phyloP scores from a whole-genome alignment of 2,888 invertebrate species.

The Pachymerium ferrugineum region DNA sequence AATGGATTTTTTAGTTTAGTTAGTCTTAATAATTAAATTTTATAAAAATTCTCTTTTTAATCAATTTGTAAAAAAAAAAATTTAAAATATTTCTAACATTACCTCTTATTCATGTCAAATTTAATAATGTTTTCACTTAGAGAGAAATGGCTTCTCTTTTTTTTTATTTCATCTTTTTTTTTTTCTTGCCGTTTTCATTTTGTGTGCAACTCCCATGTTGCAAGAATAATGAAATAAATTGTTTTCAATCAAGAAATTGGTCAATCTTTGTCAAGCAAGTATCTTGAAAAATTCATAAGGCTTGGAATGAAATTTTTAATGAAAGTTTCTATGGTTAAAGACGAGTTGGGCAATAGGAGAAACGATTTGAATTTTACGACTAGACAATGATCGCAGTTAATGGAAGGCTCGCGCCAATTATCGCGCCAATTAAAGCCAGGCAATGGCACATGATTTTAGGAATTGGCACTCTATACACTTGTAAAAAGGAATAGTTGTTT shows the following conservation, averaged over 20 bases:
- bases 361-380: conserved; percentile 20
- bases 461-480: no score
- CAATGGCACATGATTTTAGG: conserved; percentile 19
- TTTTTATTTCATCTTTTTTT: neutral
- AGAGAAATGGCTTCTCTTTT: neutral
- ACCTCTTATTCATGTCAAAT: conserved; percentile 7
- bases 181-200: neutral
- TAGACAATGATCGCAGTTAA: conserved; percentile 10
- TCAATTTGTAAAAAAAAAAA: no score
- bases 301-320: neutral
- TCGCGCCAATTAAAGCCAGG: conserved; percentile 21
- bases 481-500: no score
- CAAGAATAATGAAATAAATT: conserved; percentile 10
- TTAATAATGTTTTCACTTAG: conserved; percentile 7
- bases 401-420: conserved; percentile 18
- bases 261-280: neutral
- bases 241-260: neutral
- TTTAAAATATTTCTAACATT: no score
- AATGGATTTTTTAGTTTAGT: neutral
- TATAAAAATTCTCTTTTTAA: no score
- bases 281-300: neutral
- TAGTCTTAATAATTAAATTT: no score
- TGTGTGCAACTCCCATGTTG: neutral
- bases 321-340: neutral
- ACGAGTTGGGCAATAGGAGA: neutral